Percentiles rank a stretch among this genome's conserved stretches.
Evolutionary conservation across 2,797 vertebrate species (phyloP).

Genomic region (Bucorvus abyssinicus): DNA sequence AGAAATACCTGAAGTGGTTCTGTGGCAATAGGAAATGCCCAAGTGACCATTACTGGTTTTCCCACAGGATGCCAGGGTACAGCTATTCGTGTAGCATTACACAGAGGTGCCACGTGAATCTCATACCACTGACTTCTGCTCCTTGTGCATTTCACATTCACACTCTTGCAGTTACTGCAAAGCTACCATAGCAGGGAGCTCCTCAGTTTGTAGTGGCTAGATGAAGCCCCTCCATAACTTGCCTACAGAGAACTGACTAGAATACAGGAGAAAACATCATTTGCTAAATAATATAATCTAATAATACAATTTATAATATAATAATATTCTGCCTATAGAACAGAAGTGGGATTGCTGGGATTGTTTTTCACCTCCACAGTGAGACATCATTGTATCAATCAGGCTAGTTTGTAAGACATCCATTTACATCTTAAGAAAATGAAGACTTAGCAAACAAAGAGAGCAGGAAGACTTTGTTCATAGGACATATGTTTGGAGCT

Average conservation of each 20-base stretch:
- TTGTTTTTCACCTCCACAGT: background rate
- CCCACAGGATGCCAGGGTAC: fast-evolving
- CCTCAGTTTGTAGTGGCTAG: background rate
- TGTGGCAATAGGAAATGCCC: background rate
- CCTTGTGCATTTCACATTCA: background rate
- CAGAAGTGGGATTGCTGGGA: background rate
- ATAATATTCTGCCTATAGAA: background rate
- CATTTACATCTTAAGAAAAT: background rate
- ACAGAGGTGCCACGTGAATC: background rate
- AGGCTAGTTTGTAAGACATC: background rate
- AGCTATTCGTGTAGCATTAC: background rate
- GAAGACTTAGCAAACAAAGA: background rate
- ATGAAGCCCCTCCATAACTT: background rate
- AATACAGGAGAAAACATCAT: background rate
- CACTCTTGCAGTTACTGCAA: background rate
- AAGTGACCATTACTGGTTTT: background rate
- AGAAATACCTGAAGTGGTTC: background rate
- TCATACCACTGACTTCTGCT: background rate
- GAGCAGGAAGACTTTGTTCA: background rate
- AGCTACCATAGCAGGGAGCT: background rate
- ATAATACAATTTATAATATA: background rate
- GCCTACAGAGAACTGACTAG: background rate
- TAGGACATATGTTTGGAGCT: background rate
- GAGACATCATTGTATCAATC: fast-evolving
- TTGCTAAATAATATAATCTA: background rate